Percentiles rank a stretch among this genome's conserved stretches.
Conservation (phyloP, 2,888 invertebrate species). For the Idaea aversata region DNA sequence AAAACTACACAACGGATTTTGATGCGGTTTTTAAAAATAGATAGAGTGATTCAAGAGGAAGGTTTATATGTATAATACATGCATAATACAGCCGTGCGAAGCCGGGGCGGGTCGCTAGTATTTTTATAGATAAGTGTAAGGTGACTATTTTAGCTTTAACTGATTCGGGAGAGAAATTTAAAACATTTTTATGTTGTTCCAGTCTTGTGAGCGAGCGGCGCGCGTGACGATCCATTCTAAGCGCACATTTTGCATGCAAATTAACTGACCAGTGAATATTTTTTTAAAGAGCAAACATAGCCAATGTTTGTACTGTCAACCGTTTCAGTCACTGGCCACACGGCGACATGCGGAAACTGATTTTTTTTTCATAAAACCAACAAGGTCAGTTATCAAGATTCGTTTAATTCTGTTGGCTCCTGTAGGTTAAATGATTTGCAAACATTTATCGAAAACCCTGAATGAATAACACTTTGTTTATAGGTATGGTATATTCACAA, state of each 20-base stretch:
- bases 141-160: not conserved
- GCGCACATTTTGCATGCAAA: constrained; percentile 77
- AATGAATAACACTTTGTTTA: not conserved
- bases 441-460: not conserved
- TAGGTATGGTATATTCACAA: too few relatives aligned
- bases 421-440: not conserved
- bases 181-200: constrained; percentile 31
- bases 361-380: not conserved
- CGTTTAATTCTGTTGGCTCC: not conserved
- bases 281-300: constrained; percentile 68
- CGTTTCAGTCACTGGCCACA: constrained; percentile 36
- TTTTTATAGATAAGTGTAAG: too few relatives aligned
- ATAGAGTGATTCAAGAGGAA: too few relatives aligned
- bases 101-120: too few relatives aligned
- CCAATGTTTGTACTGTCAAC: constrained; percentile 46
- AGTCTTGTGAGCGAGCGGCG: constrained; percentile 59
- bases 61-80: too few relatives aligned
- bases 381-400: not conserved
- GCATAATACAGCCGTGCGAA: too few relatives aligned
- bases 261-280: constrained; percentile 66
- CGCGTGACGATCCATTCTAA: constrained; percentile 78
- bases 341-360: constrained; percentile 5
- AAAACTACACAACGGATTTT: too few relatives aligned
- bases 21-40: too few relatives aligned
- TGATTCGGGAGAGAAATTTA: not conserved